Conservation (phyloP, 2,797 vertebrate species). For the Coreius guichenoti region DNA sequence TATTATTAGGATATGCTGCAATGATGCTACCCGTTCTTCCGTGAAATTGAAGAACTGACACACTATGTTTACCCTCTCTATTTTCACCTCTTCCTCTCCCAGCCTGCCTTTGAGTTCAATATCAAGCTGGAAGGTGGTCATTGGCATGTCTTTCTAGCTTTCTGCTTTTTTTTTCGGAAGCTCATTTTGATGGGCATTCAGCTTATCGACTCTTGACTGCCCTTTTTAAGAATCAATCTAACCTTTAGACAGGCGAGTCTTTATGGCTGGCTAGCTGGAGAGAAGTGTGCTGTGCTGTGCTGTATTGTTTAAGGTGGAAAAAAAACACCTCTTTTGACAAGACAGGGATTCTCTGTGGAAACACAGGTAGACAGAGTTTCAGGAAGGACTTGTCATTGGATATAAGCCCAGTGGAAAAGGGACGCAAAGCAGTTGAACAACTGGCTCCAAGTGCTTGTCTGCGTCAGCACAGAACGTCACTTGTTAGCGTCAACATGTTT, state of each 20-base stretch:
- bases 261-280: conserved; percentile 61
- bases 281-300: conserved; percentile 54
- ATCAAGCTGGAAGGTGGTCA: conserved; percentile 68
- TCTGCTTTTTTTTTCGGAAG: conserved; percentile 53
- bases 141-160: conserved; percentile 41
- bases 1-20: conserved; percentile 76
- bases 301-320: not conserved
- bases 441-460: conserved; percentile 13
- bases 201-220: conserved; percentile 58
- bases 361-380: conserved; percentile 71
- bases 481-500: conserved; percentile 68
- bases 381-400: conserved; percentile 73
- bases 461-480: not conserved
- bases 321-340: conserved; percentile 67
- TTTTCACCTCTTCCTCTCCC: conserved; percentile 62
- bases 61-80: conserved; percentile 73
- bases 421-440: conserved; percentile 66
- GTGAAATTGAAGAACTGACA: conserved; percentile 85
- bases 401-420: conserved; percentile 70
- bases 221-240: conserved; percentile 60
- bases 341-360: conserved; percentile 70
- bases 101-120: conserved; percentile 71
- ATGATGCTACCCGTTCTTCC: conserved; percentile 77
- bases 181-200: conserved; percentile 66
- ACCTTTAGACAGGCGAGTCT: conserved; percentile 49